A percentile compares a stretch with the other conserved stretches of the same genome.
These are phyloP conservation scores for Uria aalge DNA, from an alignment of 2,113 vertebrate species.

Conservation along the genomic window DNA sequence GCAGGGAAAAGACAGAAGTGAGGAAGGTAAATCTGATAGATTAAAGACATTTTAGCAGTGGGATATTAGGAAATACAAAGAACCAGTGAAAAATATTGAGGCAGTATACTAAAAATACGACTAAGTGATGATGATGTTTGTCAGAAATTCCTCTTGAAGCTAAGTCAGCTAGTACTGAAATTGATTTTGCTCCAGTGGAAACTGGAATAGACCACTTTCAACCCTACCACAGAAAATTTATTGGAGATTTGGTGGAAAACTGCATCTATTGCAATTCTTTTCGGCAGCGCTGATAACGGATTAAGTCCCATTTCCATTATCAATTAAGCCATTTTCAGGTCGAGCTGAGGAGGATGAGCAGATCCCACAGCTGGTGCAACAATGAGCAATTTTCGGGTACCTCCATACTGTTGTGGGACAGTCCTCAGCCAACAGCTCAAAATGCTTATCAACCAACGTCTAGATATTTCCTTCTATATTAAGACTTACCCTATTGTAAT, in stretches of 20 bases:
- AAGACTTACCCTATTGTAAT: not conserved
- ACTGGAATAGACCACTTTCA: not conserved
- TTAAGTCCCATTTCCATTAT: not conserved
- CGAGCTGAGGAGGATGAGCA: not conserved
- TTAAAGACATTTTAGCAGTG: not conserved
- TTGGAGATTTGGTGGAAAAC: not conserved
- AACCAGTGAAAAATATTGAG: not conserved
- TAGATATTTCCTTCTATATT: not conserved
- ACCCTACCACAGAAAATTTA: not conserved
- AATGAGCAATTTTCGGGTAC: not conserved
- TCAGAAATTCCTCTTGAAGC: not conserved
- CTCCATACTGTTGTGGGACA: not conserved
- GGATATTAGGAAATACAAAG: not conserved
- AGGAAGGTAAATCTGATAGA: not conserved
- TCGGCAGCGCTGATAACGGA: not conserved
- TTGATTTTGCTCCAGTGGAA: not conserved
- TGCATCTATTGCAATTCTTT: not conserved
- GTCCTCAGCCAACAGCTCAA: not conserved
- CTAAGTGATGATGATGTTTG: not conserved
- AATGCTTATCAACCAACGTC: not conserved
- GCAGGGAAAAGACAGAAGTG: not conserved
- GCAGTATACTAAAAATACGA: not conserved
- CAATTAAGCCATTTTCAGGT: not conserved
- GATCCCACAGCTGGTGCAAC: not conserved
- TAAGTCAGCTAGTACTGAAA: not conserved